phyloP scores from a whole-genome alignment of 2,888 invertebrate genomes.

The Yponomeuta evonymella region DNA sequence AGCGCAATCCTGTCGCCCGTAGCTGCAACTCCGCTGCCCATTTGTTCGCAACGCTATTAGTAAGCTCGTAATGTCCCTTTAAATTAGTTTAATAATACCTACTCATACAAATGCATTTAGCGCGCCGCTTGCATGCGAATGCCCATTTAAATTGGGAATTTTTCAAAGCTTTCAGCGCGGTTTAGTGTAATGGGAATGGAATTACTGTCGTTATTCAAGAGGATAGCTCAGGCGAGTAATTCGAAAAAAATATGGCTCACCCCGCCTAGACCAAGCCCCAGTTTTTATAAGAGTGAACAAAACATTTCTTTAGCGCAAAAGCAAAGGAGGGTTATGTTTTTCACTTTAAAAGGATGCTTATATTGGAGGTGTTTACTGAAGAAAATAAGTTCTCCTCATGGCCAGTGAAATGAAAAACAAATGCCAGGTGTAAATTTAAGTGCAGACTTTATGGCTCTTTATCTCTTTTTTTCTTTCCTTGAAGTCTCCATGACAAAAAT shows the following conservation, averaged over 20 bases:
- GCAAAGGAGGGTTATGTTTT: no score
- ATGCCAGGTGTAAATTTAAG: no score
- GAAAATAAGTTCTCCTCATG: no score
- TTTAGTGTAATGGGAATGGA: background rate
- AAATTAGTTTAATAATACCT: conserved; percentile 13
- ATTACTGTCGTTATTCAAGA: background rate
- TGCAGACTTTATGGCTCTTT: no score
- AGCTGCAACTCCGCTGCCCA: conserved; percentile 5
- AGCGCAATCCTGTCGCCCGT: background rate
- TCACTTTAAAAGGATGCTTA: no score
- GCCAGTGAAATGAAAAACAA: no score
- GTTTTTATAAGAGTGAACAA: background rate
- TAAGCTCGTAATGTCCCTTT: conserved; percentile 8
- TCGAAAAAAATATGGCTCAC: background rate
- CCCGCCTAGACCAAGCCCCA: no score
- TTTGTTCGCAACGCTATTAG: conserved; percentile 14
- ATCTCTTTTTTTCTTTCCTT: no score
- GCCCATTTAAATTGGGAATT: background rate
- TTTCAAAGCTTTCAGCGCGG: background rate
- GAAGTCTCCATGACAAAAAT: no score
- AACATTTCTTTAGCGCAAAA: background rate
- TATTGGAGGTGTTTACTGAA: no score
- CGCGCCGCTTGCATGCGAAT: background rate
- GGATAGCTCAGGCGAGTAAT: background rate
- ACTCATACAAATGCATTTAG: conserved; percentile 2